Percentiles rank a stretch among this genome's conserved stretches.
Evolutionary conservation across 2,888 invertebrate species (phyloP).

Genomic region (Dione vanillae): DNA sequence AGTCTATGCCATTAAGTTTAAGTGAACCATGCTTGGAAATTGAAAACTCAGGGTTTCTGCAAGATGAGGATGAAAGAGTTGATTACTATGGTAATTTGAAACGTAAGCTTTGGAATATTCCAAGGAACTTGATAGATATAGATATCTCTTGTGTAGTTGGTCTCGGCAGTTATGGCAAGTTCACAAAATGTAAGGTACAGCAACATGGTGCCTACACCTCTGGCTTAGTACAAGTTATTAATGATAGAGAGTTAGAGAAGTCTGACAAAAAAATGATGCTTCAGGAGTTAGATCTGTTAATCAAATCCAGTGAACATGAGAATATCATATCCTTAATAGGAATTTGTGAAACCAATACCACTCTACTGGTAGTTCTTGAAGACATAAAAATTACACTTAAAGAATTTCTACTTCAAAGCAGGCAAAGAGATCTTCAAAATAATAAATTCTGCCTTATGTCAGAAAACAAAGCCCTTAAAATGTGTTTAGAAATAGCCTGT

Average conservation of each 20-base stretch:
- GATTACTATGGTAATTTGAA: conserved; percentile 90
- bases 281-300: conserved; percentile 89
- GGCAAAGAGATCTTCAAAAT: conserved; percentile 79
- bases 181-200: conserved; percentile 88
- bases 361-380: conserved; percentile 90
- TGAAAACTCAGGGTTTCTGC: conserved; percentile 91
- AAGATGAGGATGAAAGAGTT: conserved; percentile 87
- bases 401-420: conserved; percentile 86
- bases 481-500: conserved; percentile 87
- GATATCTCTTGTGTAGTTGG: conserved; percentile 88
- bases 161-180: conserved; percentile 90
- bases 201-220: conserved; percentile 83
- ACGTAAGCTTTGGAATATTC: conserved; percentile 89
- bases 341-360: conserved; percentile 90
- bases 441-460: conserved; percentile 85
- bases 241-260: conserved; percentile 81
- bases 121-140: conserved; percentile 88
- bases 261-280: conserved; percentile 84
- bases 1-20: conserved; percentile 87
- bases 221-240: conserved; percentile 87
- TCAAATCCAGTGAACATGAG: conserved; percentile 87
- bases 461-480: conserved; percentile 86
- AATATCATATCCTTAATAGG: conserved; percentile 90
- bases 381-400: conserved; percentile 88
- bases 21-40: conserved; percentile 92